Evolutionary conservation across 2,888 invertebrate species (phyloP).

Genomic region (Vannuccia rotundouncinata): DNA sequence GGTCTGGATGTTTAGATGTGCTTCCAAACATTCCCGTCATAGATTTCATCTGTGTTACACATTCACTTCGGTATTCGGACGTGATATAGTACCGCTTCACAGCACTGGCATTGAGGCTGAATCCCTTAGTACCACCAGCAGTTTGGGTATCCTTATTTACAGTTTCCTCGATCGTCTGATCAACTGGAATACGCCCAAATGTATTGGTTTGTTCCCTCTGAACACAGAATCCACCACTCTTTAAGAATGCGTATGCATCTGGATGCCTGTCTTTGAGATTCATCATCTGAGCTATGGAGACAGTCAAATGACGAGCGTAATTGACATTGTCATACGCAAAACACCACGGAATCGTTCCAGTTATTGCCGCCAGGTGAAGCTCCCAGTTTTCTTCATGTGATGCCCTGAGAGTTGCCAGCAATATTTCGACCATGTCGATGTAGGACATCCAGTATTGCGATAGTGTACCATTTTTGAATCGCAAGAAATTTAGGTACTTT

Average conservation of each 20-base stretch:
- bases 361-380: slow-evolving; percentile 41
- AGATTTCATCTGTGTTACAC: slow-evolving; percentile 11
- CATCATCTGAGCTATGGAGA: slow-evolving; percentile 41
- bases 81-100: slow-evolving; percentile 41
- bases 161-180: too few species aligned
- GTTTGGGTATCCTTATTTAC: slow-evolving; percentile 42
- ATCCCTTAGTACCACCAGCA: slow-evolving; percentile 40
- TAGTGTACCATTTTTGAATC: slow-evolving; percentile 36
- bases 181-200: slow-evolving; percentile 42
- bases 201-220: slow-evolving; percentile 40
- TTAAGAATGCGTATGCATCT: slow-evolving; percentile 37
- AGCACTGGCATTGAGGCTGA: slow-evolving; percentile 33
- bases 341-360: slow-evolving; percentile 42
- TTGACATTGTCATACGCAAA: slow-evolving; percentile 44
- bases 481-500: slow-evolving; percentile 32
- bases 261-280: slow-evolving; percentile 38
- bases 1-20: slow-evolving; percentile 10
- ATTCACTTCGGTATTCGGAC: slow-evolving; percentile 40
- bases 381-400: slow-evolving; percentile 42
- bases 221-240: slow-evolving; percentile 40
- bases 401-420: slow-evolving; percentile 41
- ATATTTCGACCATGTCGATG: slow-evolving; percentile 43
- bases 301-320: slow-evolving; percentile 42
- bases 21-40: slow-evolving; percentile 6
- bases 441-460: slow-evolving; percentile 43